phyloP scores from a whole-genome alignment of 2,113 vertebrate genomes.

The Aptenodytes patagonicus region DNA sequence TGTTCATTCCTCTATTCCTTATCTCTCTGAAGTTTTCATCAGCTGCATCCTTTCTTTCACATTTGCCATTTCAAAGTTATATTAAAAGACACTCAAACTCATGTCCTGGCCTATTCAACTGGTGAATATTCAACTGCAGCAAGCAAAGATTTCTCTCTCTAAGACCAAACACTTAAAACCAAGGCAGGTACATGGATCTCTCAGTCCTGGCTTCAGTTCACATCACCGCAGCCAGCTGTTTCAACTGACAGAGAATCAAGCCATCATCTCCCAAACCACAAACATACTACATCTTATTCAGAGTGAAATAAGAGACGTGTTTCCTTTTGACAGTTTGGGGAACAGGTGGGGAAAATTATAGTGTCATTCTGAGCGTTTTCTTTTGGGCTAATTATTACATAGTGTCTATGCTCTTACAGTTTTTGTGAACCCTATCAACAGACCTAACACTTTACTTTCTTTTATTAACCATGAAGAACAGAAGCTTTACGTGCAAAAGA shows the following conservation, averaged over 20 bases:
- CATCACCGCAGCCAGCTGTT: conserved; percentile 11
- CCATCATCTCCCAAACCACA: conserved; percentile 41
- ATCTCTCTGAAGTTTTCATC: neutral
- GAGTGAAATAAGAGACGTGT: neutral
- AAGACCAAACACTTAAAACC: neutral
- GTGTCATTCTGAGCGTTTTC: neutral
- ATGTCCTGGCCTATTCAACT: neutral
- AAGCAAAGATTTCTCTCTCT: neutral
- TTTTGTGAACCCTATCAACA: neutral
- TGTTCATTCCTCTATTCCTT: neutral
- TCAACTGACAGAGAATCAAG: conserved; percentile 8
- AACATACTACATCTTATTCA: conserved; percentile 1
- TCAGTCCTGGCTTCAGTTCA: neutral
- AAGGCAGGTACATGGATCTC: neutral
- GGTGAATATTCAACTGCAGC: neutral
- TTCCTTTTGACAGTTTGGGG: conserved; percentile 36
- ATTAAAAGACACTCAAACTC: neutral
- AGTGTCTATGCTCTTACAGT: neutral
- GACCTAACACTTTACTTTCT: neutral
- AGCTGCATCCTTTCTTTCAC: neutral
- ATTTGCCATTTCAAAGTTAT: neutral
- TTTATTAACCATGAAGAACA: neutral
- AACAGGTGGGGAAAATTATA: conserved; percentile 31
- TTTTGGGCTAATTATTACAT: neutral
- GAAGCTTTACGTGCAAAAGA: neutral